phyloP scores from a whole-genome alignment of 1,140 invertebrate species.

The Bombus confusus region DNA sequence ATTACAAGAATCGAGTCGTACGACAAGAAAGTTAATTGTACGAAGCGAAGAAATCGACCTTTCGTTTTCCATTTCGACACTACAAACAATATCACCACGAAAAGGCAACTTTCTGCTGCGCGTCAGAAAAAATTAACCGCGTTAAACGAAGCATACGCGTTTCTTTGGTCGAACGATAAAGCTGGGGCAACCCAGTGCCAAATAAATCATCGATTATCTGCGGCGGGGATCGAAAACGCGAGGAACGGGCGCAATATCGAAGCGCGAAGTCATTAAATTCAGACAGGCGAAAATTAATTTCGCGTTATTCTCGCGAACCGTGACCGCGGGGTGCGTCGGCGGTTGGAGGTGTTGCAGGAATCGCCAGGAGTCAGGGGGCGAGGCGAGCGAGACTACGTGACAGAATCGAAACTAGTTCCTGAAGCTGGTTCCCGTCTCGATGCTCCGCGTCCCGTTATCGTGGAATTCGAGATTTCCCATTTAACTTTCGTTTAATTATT shows the following conservation, averaged over 20 bases:
- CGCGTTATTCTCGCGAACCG: slow-evolving; percentile 33
- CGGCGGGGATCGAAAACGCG: slow-evolving; percentile 4
- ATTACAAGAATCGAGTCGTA: background rate
- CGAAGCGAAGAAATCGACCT: background rate
- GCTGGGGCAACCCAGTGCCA: background rate
- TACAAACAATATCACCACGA: background rate
- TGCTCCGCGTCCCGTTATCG: slow-evolving; percentile 34
- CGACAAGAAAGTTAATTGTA: no score
- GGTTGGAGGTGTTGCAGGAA: background rate
- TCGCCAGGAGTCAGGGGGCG: background rate
- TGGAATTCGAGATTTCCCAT: slow-evolving; percentile 64
- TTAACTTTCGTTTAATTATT: slow-evolving; percentile 71
- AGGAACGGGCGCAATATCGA: background rate
- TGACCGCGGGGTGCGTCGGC: background rate
- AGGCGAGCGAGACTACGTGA: slow-evolving; percentile 50
- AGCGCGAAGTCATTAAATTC: slow-evolving; percentile 32
- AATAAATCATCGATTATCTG: slow-evolving; percentile 41
- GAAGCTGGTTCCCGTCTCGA: slow-evolving; percentile 32
- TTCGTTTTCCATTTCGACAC: background rate
- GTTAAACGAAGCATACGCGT: background rate
- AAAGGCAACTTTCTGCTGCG: background rate
- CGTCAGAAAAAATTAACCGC: background rate
- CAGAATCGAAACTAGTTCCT: slow-evolving; percentile 63
- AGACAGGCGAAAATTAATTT: slow-evolving; percentile 62
- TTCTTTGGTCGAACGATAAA: background rate